Base-by-base conservation (phyloP, 2,888 invertebrate species). In the Biston stratarius region DNA sequence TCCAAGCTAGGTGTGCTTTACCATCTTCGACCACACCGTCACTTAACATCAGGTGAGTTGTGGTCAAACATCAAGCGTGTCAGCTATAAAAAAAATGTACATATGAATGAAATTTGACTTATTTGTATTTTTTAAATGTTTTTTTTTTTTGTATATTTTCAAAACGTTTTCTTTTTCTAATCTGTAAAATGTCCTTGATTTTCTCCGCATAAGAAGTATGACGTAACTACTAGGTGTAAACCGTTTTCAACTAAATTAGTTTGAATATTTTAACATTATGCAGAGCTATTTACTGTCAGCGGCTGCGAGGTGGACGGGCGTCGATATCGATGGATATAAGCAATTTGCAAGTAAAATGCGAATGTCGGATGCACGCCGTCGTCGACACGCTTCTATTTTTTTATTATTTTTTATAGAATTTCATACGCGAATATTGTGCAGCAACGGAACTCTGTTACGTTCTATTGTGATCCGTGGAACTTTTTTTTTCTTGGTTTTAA, bases 331-430 rank as follows among this genome's bases (percentile, higher is more conserved):
- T 84, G 87, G 87, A 87, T 90, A 88, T 90, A 88, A 90, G 88
- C 90, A 88, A 92, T 92, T 92, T 92, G 92, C 91, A 92, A 92
- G 91, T 91, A 83, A 91, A 92, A 92, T 91, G 83, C 77, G 85
- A 74, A 84, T 82, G 87, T 87, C 88, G 85, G 84, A 79, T 84
- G 90, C 89, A 89, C 82, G 77, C 63, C 60, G 77, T 78, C 74
- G 75, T 71, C 77, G 79, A 74, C 80, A 77, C 79, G 72, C 78
- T 75, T 77, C 79, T 80, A 74, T 81, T 85, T 85, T 24, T 84
- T 86, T 87, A 83, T 86, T 86, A 81, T 86, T 84, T 24, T 68
- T 82, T 82, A 86, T 84, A 83, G 75, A 85, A 87, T 85, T 86
- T 85, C 79, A 85, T 84, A 82, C 76, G 79, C 72, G 81, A 83